These are phyloP conservation scores for Cheirogaleus medius DNA, from an alignment of 2,113 vertebrate species.

Conservation along the genomic window DNA sequence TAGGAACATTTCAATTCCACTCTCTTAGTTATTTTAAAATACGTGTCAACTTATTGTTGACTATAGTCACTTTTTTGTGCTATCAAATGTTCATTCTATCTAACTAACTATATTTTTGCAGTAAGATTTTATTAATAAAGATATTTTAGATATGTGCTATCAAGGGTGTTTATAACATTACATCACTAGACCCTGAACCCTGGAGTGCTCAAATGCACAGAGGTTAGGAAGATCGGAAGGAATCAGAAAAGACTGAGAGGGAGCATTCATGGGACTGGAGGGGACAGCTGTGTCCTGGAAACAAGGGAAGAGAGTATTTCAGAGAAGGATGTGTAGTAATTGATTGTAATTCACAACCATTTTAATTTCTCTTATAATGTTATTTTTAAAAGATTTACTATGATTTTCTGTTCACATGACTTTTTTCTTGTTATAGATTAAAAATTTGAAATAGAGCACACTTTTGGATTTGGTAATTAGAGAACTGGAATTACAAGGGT, in stretches of 20 bases:
- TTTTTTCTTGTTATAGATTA: background rate
- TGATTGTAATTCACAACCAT: background rate
- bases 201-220: background rate
- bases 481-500: background rate
- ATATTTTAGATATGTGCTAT: background rate
- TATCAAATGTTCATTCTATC: too few relatives aligned
- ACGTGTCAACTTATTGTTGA: too few relatives aligned
- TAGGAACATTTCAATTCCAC: too few relatives aligned
- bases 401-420: background rate
- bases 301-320: background rate
- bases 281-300: background rate
- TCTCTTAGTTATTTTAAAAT: too few relatives aligned
- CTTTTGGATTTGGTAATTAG: background rate
- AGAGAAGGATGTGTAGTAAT: background rate
- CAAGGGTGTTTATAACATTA: background rate
- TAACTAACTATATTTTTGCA: too few relatives aligned
- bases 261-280: background rate
- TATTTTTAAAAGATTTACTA: background rate
- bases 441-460: background rate
- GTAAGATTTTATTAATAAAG: slow-evolving; percentile 46
- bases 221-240: background rate
- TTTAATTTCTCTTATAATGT: background rate
- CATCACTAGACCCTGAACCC: background rate
- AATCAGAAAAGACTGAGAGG: background rate
- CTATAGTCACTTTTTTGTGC: too few relatives aligned